Evolutionary conservation across 2,888 invertebrate genomes (phyloP).

Genomic region (Tenthredo notha): DNA sequence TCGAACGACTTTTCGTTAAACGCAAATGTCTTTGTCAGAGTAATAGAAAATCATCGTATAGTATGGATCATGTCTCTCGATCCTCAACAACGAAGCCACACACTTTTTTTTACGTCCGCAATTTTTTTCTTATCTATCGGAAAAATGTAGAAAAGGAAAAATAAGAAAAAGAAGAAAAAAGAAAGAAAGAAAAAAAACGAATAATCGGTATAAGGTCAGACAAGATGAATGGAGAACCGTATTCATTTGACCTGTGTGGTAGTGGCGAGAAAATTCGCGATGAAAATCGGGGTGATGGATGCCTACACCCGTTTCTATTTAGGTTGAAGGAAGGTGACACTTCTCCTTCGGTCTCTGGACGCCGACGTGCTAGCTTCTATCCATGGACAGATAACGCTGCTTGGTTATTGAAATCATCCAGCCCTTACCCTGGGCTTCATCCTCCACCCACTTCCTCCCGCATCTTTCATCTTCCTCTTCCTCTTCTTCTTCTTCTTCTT

Average conservation of each 20-base stretch:
- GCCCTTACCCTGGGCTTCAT: background rate
- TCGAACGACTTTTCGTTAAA: constrained; percentile 9
- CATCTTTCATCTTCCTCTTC: background rate
- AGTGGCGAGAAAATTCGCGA: constrained; percentile 25
- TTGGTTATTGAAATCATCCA: constrained; percentile 51
- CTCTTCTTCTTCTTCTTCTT: background rate
- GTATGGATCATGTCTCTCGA: background rate
- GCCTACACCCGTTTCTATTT: constrained; percentile 38
- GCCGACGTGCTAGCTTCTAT: constrained; percentile 25
- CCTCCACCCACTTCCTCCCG: background rate
- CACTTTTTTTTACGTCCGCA: background rate
- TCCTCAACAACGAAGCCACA: background rate
- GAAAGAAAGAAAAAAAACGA: background rate
- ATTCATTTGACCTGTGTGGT: background rate
- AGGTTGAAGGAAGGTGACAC: constrained; percentile 36
- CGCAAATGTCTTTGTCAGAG: background rate
- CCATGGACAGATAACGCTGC: constrained; percentile 38
- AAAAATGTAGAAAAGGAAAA: background rate
- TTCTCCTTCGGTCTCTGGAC: constrained; percentile 21
- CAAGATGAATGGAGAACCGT: constrained; percentile 21
- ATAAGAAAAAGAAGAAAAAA: background rate
- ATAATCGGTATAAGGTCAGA: background rate
- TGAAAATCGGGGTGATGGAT: constrained; percentile 51
- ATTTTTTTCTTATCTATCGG: background rate
- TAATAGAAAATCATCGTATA: background rate